phyloP scores from a whole-genome alignment of 2,797 vertebrate genomes.

The Pseudochaenichthys georgianus region DNA sequence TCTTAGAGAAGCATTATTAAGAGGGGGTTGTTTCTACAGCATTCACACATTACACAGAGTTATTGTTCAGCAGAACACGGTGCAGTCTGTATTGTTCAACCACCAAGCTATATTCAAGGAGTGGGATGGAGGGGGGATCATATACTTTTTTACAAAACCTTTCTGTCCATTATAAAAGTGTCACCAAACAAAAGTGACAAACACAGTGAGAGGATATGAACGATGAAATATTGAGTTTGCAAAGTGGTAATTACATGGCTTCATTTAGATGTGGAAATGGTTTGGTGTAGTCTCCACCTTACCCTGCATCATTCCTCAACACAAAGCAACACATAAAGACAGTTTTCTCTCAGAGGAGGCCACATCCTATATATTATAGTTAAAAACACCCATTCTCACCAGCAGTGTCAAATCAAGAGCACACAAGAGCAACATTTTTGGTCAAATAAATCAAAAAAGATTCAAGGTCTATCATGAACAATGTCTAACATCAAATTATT shows the following conservation, averaged over 20 bases:
- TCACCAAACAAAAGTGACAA: conserved; percentile 66
- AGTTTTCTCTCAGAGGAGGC: conserved; percentile 67
- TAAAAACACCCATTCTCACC: conserved; percentile 67
- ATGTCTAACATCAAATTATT: conserved; percentile 49
- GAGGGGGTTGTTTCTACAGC: conserved; percentile 48
- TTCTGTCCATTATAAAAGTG: conserved; percentile 54
- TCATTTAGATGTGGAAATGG: conserved; percentile 75
- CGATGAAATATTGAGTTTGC: conserved; percentile 70
- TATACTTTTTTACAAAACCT: conserved; percentile 56
- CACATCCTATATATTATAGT: conserved; percentile 73
- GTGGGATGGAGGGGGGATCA: conserved; percentile 29
- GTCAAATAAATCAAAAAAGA: conserved; percentile 57
- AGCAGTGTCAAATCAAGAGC: conserved; percentile 70
- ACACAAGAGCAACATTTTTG: conserved; percentile 66
- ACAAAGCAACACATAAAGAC: conserved; percentile 73
- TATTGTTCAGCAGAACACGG: conserved; percentile 53
- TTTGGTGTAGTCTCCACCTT: conserved; percentile 63
- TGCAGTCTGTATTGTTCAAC: conserved; percentile 51
- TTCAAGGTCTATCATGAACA: conserved; percentile 31
- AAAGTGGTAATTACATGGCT: conserved; percentile 77
- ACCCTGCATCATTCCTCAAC: conserved; percentile 61
- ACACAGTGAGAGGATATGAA: conserved; percentile 61
- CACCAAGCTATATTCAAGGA: conserved; percentile 46
- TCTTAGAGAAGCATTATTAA: conserved; percentile 43
- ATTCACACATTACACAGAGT: conserved; percentile 61